Conservation (phyloP, 1,140 invertebrate genomes). For the Pararge aegeria region DNA sequence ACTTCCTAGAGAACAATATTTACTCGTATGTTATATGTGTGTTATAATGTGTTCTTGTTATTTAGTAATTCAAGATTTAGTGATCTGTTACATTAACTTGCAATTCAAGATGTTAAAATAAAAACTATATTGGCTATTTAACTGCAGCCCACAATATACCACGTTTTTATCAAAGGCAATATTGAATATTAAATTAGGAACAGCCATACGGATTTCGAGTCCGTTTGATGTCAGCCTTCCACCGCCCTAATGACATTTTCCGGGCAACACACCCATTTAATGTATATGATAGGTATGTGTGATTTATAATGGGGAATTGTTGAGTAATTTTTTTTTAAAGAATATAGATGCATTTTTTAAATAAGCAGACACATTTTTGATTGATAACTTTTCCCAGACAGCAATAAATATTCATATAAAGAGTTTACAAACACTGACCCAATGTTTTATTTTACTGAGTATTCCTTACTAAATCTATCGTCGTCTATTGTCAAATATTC, state of each 20-base stretch:
- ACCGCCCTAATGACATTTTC: conserved; percentile 70
- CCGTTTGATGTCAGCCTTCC: conserved; percentile 66
- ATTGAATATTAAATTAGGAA: conserved; percentile 70
- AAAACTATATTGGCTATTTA: conserved; percentile 44
- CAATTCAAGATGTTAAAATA: conserved; percentile 3
- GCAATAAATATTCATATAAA: too few species aligned
- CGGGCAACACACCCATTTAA: conserved; percentile 45
- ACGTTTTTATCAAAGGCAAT: conserved; percentile 64
- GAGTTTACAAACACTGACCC: too few species aligned
- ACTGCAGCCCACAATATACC: conserved; percentile 42
- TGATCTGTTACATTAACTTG: not conserved
- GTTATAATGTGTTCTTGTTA: not conserved
- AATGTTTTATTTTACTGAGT: too few species aligned
- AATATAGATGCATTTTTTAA: too few species aligned
- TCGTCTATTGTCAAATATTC: too few species aligned
- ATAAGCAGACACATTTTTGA: too few species aligned
- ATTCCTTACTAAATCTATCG: too few species aligned
- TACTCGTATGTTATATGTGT: not conserved
- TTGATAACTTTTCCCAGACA: too few species aligned
- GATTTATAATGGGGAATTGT: not conserved
- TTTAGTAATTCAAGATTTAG: not conserved
- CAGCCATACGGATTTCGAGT: conserved; percentile 58
- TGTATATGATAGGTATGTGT: conserved; percentile 15
- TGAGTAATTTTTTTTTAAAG: not conserved
- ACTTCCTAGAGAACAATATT: too few species aligned